Base-by-base conservation (phyloP, 1,140 invertebrate species). In the Drosophila micromelanica region DNA sequence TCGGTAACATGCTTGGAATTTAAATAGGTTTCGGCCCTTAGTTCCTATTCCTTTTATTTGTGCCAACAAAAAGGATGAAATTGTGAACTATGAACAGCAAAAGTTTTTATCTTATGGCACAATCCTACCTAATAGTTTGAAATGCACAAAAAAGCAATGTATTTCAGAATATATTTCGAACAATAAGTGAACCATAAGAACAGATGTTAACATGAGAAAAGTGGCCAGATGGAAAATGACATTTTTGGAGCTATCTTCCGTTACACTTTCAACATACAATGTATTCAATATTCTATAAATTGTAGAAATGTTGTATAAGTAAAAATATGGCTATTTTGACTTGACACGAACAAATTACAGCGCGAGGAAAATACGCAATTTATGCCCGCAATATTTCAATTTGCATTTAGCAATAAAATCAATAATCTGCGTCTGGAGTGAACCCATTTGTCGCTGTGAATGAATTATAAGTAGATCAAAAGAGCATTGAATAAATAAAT, bases 381-480 rank as follows among this genome's bases (percentile, higher is more conserved):
- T 5, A 32, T 17, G 30, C 23, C 30, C 23, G 13, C 40, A 9
- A 40, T 56, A 23, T 56, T 42, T 27, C 38, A 30, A 56, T 56
- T 56, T 56, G 20, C 20, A 56, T 56, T 56, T 42, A 12, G 20
- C 17, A 8, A 40, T 23, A n/a, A n/a, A 7, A 23, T 23, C n/a
- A 30, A 17, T 8, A 3, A 42, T 27, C 42, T 55, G 52, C 20
- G 52, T 37, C 17, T 42, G 52, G 37, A 13, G 52, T 42, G 12
- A 20, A 4, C n/a, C 54, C 30, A 42, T 42, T n/a, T 56, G 54
- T 56, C 54, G 12, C 23, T 3, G 7, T 2, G 15, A 30, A 56
- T 56, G 54, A 30, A 42, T 56, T 42, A 27, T 56, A 56, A 57
- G 42, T 9, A 32, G 40, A 57, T 57, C 55, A 45, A 56, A 56